Evolutionary conservation across 1,140 invertebrate genomes (phyloP), one percentile per base, ranked within the genome.

Genomic region (Drosophila guanche): DNA sequence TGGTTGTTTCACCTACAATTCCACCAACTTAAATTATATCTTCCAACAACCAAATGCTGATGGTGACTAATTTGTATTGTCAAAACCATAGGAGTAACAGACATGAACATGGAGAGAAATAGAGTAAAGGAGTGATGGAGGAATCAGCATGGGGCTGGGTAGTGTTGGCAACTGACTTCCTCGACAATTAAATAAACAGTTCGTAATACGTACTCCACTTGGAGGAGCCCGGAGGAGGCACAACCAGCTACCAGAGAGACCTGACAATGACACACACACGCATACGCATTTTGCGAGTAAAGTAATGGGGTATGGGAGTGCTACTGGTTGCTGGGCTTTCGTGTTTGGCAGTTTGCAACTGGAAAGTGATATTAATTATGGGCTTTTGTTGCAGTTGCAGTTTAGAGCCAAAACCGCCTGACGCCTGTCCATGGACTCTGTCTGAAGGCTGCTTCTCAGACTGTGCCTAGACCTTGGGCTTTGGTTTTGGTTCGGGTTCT

Each of bases 281-380:
- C 20, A 40, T 54, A 40, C 12, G 61, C 57, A 63, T 22, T 20
- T 61, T 57, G 29, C 50, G 61, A 62, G 57, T 65, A 65, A 65
- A 61, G 16, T 20, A 20, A 20, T 20, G 16, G 16, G 16, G 16
- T 27, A 5, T 5, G 5, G 25, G 5, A 5, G 1, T 5, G 25
- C 5, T 0, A 27, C 25, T 27, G 25, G 5, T 27, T 27, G 25
- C 41, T 60, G 25, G 22, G 57, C 42, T 76, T 27, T 45, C 43
- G 27, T 46, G 48, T 20, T 20, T 42, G 73, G 53, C 57, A 76
- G 65, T 65, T 68, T 73, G 61, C 61, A 79, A 78, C 68, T 78
- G 60, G 45, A 78, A 77, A 78, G 60, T 61, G 76, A 79, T 79
- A 79, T 79, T 79, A 79, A 79, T 79, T 79, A 79, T 79, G 76